phyloP scores from a whole-genome alignment of 2,113 vertebrate species.

The Addax nasomaculatus region DNA sequence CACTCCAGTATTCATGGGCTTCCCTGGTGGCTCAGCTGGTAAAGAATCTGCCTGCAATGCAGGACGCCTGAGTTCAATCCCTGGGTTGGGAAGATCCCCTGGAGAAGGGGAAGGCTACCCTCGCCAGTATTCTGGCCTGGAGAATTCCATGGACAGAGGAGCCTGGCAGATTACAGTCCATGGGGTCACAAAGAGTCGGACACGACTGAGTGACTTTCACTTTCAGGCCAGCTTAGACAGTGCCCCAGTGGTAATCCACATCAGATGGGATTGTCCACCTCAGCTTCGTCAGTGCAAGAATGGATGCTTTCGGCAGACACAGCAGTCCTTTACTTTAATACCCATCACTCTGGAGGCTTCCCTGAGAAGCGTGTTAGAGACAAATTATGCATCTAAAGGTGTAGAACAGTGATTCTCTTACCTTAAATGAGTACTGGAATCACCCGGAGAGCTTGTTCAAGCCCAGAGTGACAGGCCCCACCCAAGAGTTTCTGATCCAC shows the following conservation, averaged over 20 bases:
- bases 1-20: background rate
- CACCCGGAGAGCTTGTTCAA: background rate
- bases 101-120: background rate
- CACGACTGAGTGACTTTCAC: background rate
- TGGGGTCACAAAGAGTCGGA: background rate
- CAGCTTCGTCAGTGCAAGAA: background rate
- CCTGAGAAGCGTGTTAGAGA: background rate
- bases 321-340: background rate
- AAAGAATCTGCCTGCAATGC: background rate
- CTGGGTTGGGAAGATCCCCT: background rate
- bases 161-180: background rate
- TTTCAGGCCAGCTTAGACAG: background rate
- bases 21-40: background rate
- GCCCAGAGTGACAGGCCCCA: background rate
- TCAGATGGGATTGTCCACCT: background rate
- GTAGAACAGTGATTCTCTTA: background rate
- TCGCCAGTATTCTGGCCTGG: background rate
- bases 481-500: background rate
- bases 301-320: background rate
- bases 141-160: background rate
- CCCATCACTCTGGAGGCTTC: background rate
- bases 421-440: rapidly evolving
- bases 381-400: background rate
- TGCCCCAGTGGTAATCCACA: rapidly evolving
- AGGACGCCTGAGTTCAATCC: rapidly evolving